Evolutionary conservation across 2,888 invertebrate species (phyloP).

Genomic region (Mesorhabditis spiculigera): DNA sequence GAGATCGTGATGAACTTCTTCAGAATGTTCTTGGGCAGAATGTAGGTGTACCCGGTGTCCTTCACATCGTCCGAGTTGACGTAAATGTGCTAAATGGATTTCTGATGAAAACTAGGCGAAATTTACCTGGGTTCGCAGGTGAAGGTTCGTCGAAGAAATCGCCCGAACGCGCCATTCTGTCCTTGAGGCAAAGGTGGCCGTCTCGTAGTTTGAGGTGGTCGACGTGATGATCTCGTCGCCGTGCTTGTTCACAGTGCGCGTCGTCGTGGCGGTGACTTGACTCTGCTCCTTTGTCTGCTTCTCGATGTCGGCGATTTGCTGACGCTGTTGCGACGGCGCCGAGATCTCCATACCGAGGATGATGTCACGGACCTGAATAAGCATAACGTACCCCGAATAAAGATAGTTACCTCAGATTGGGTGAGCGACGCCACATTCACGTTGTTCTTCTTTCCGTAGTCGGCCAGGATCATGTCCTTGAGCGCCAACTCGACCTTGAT

Average conservation of each 20-base stretch:
- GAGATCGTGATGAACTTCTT: constrained; percentile 99
- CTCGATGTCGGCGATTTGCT: constrained; percentile 99
- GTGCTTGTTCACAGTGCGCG: constrained; percentile 95
- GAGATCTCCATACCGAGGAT: constrained; percentile 99
- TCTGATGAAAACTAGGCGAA: constrained; percentile 69
- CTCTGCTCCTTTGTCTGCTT: constrained; percentile 97
- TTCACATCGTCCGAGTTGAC: constrained; percentile 99
- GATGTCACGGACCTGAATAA: constrained; percentile 78
- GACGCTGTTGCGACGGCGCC: constrained; percentile 95
- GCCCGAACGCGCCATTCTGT: constrained; percentile 95
- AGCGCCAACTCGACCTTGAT: constrained; percentile 94
- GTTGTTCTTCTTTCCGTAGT: constrained; percentile 99
- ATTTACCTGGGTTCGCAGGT: constrained; percentile 64
- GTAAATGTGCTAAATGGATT: constrained; percentile 94
- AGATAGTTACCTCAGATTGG: constrained; percentile 81
- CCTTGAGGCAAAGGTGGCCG: constrained; percentile 94
- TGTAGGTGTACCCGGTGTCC: constrained; percentile 91
- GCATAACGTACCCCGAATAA: background rate
- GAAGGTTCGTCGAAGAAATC: constrained; percentile 69
- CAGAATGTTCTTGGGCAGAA: constrained; percentile 82
- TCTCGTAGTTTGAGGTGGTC: constrained; percentile 97
- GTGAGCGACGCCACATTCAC: constrained; percentile 98
- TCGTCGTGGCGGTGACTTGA: constrained; percentile 83
- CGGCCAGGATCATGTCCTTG: constrained; percentile 95
- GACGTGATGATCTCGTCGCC: constrained; percentile 99